These are phyloP conservation scores for Pseudopodoces humilis DNA, from an alignment of 2,113 vertebrate species.

Conservation along the genomic window DNA sequence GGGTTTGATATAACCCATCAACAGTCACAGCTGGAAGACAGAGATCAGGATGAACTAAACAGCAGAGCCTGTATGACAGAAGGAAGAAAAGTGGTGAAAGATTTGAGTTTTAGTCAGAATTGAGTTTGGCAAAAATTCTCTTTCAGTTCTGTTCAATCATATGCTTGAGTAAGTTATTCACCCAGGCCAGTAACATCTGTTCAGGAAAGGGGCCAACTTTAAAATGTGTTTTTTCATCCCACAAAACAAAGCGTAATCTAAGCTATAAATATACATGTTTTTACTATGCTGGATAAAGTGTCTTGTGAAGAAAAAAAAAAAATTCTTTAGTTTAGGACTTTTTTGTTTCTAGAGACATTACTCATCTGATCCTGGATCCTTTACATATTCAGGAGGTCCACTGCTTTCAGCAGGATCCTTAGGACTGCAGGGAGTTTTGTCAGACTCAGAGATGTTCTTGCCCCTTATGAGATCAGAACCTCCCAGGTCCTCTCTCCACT, in stretches of 20 bases:
- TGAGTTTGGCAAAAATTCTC: conserved; percentile 52
- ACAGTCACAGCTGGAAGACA: background rate
- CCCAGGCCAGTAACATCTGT: conserved; percentile 62
- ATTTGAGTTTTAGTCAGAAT: conserved; percentile 40
- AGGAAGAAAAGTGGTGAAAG: conserved; percentile 23
- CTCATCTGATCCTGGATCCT: conserved; percentile 25
- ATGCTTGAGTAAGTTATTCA: conserved; percentile 52
- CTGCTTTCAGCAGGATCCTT: background rate
- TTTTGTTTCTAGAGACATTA: conserved; percentile 40
- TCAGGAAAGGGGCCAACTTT: conserved; percentile 58
- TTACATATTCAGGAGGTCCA: background rate
- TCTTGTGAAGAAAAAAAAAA: background rate
- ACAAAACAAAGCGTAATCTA: conserved; percentile 57
- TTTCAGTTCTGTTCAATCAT: conserved; percentile 19
- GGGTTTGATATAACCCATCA: background rate
- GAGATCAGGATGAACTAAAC: background rate
- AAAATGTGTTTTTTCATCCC: conserved; percentile 57
- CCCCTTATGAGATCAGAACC: background rate
- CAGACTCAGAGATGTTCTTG: background rate
- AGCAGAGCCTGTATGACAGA: background rate
- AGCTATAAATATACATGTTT: conserved; percentile 58
- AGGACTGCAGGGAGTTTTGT: background rate
- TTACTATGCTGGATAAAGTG: conserved; percentile 24
- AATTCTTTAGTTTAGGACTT: background rate
- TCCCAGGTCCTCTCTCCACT: background rate